These are phyloP conservation scores for Channa argus DNA, from an alignment of 2,113 vertebrate species.

Conservation along the genomic window DNA sequence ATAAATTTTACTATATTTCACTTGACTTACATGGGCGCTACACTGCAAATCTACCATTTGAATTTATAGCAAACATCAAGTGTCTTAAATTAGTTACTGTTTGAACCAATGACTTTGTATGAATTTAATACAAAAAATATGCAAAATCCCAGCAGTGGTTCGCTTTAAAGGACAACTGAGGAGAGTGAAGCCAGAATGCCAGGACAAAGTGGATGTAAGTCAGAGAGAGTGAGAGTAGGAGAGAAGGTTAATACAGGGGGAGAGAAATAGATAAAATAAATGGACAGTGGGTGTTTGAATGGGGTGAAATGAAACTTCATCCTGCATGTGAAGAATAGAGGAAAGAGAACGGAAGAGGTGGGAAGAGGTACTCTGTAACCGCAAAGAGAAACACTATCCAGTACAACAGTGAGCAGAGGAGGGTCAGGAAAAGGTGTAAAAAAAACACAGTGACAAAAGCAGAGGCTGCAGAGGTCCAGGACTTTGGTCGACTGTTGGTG, in stretches of 20 bases:
- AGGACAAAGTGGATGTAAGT: background rate
- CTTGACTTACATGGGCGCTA: too few species aligned
- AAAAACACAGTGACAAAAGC: background rate
- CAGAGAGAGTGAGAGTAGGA: background rate
- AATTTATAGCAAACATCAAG: too few species aligned
- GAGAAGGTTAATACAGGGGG: background rate
- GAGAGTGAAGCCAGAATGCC: background rate
- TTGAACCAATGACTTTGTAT: too few species aligned
- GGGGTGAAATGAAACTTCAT: background rate
- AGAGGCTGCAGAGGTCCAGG: background rate
- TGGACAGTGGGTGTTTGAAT: background rate
- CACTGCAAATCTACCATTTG: too few species aligned
- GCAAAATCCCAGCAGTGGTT: background rate
- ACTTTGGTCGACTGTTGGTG: slow-evolving; percentile 28
- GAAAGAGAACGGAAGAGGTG: background rate
- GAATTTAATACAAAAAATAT: too few species aligned
- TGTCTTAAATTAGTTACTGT: too few species aligned
- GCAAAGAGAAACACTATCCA: background rate
- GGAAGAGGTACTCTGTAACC: slow-evolving; percentile 8
- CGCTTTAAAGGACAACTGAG: background rate
- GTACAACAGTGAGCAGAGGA: background rate
- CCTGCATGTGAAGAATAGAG: background rate
- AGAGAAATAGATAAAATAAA: background rate
- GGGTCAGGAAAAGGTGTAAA: background rate
- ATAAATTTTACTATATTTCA: too few species aligned